Evolutionary conservation across 2,888 invertebrate species (phyloP), one percentile per base, ranked within the genome.

Genomic region (Cheilosia pagana): DNA sequence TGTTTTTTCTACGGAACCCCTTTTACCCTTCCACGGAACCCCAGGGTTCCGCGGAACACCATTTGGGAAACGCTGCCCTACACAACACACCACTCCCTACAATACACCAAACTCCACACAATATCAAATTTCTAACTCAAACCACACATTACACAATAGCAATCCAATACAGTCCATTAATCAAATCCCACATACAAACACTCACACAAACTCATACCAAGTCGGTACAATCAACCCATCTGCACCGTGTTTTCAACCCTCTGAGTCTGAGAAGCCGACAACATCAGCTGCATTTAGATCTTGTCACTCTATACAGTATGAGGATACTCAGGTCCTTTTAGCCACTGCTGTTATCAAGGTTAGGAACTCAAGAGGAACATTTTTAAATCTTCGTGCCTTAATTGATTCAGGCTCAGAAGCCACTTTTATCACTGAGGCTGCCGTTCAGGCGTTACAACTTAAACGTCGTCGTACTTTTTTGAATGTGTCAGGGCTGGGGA

Each of bases 321-420:
- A 55, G 16, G 31, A 63, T 31, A 63, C 45, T n/a, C 63, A 41
- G 25, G 28, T 28, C 16, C 39, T 53, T 21, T 43, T 67, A 41
- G 67, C 67, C 14, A 67, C 55, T 16, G 52, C 67, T 35, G 19
- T 55, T 43, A 35, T 57, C 14, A 57, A 35, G n/a, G 57, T 57
- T 39, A 31, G 21, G 39, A 19, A 31, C 14, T 31, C 35, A 31
- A 39, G 35, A 57, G 57, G 57, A 31, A 19, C 5, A 25, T 28
- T 31, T n/a, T 16, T 57, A 4, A 31, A 31, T 14, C 28, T 53
- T 10, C 55, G 68, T 10, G 68, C 41, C 14, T 57, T 68, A 57
- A 53, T 57, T n/a, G 68, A 57, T 45, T 25, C 68, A 35, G 55
- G 45, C 10, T 68, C 57, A 53, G 45, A 68, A 25, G 68, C 57